A percentile compares a stretch with the other conserved stretches of the same genome.
Evolutionary conservation across 1,140 invertebrate genomes (phyloP).

Genomic region (Aleiodes sp.): DNA sequence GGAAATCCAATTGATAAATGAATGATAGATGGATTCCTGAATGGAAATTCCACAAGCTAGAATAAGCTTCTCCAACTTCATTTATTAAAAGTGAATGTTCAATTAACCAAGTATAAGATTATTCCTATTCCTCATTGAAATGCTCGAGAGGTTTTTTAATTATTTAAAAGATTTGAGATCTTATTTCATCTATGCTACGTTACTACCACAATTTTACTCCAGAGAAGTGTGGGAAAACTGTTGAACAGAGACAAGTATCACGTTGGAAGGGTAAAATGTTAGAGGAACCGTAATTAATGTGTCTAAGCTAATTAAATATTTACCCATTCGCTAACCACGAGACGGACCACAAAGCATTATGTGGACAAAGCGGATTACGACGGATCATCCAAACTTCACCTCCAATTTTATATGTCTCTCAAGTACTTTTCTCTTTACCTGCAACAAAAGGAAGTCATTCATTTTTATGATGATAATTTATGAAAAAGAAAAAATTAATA

Average conservation of each 20-base stretch:
- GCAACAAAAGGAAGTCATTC: too few species aligned
- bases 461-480: too few species aligned
- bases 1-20: too few species aligned
- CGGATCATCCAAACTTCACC: background rate
- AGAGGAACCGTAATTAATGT: slow-evolving; percentile 45
- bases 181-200: background rate
- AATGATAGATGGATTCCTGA: background rate
- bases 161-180: background rate
- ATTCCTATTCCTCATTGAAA: background rate
- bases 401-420: background rate
- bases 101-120: background rate
- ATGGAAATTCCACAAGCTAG: background rate
- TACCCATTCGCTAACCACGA: slow-evolving; percentile 25
- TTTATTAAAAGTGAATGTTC: background rate
- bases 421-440: background rate
- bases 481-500: background rate
- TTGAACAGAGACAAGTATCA: background rate
- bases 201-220: slow-evolving; percentile 17
- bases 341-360: background rate
- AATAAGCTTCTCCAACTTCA: background rate
- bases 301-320: slow-evolving; percentile 47
- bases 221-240: background rate
- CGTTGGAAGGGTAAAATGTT: slow-evolving; percentile 3
- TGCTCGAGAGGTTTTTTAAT: background rate
- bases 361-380: background rate